Evolutionary conservation across 2,797 vertebrate genomes (phyloP).

Genomic region (Erithacus rubecula): DNA sequence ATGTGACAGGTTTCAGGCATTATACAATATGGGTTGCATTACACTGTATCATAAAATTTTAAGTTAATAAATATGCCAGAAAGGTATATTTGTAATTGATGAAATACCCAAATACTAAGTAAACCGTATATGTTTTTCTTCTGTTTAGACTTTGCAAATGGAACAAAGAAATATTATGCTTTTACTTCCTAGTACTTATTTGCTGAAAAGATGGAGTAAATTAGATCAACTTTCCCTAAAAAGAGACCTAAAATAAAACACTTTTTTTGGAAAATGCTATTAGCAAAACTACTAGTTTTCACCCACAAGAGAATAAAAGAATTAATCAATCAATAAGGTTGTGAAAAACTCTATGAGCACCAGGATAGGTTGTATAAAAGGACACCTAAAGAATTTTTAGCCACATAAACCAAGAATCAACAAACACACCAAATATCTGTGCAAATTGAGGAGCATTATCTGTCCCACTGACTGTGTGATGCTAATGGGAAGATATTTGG

Average conservation of each 20-base stretch:
- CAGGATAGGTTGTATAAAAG: background rate
- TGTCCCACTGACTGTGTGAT: background rate
- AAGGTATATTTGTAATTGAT: constrained; percentile 30
- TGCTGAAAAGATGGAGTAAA: constrained; percentile 47
- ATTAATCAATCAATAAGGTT: constrained; percentile 46
- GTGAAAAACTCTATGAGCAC: constrained; percentile 15
- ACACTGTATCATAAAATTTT: background rate
- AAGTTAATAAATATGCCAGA: constrained; percentile 37
- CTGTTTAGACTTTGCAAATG: background rate
- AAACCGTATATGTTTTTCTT: background rate
- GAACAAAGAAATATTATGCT: constrained; percentile 39
- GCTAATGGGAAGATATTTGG: fast-evolving
- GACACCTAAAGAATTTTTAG: background rate
- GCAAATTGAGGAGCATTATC: fast-evolving
- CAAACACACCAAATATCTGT: fast-evolving
- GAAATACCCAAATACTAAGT: constrained; percentile 40
- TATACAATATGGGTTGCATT: background rate
- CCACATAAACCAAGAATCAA: background rate
- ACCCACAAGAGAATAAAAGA: constrained; percentile 57
- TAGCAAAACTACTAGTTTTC: constrained; percentile 46
- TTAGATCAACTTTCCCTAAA: constrained; percentile 47
- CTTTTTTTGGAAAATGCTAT: constrained; percentile 48
- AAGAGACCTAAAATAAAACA: constrained; percentile 38
- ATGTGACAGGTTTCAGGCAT: background rate
- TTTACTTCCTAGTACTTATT: constrained; percentile 1